Conservation (phyloP, 2,888 invertebrate genomes). For the Labia minor region DNA sequence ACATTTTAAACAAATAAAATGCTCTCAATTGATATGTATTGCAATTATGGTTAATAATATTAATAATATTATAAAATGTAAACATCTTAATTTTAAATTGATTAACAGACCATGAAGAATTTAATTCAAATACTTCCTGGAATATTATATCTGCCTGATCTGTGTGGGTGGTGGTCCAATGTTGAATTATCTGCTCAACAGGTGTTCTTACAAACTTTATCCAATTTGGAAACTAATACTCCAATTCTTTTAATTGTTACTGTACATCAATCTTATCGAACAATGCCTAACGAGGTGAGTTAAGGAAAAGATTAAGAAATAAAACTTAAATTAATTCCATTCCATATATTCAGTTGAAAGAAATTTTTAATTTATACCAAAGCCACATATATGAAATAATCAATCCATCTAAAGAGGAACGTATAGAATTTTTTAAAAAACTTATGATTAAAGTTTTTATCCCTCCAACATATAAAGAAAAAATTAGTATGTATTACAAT, state of each 20-base stretch:
- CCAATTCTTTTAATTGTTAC: not conserved
- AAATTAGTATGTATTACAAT: not conserved
- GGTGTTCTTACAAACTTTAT: not conserved
- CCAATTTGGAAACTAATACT: not conserved
- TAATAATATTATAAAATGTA: too few relatives aligned
- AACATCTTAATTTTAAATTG: too few relatives aligned
- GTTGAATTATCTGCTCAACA: not conserved
- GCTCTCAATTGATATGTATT: too few relatives aligned
- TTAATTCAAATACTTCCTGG: not conserved
- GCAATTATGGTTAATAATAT: too few relatives aligned
- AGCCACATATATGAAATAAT: not conserved
- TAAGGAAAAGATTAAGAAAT: too few relatives aligned
- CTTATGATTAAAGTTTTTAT: not conserved
- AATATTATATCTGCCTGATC: not conserved
- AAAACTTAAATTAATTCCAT: too few relatives aligned
- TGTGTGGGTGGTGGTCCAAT: not conserved
- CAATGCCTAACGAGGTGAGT: not conserved
- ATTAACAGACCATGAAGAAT: not conserved
- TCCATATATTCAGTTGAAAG: not conserved
- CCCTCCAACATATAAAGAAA: not conserved
- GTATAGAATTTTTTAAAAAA: not conserved
- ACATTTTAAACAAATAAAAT: too few relatives aligned
- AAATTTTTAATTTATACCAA: not conserved
- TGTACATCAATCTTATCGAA: not conserved
- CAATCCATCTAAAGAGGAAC: not conserved